These are phyloP conservation scores for Pituophis catenifer DNA, from an alignment of 2,113 vertebrate genomes.

Conservation along the genomic window DNA sequence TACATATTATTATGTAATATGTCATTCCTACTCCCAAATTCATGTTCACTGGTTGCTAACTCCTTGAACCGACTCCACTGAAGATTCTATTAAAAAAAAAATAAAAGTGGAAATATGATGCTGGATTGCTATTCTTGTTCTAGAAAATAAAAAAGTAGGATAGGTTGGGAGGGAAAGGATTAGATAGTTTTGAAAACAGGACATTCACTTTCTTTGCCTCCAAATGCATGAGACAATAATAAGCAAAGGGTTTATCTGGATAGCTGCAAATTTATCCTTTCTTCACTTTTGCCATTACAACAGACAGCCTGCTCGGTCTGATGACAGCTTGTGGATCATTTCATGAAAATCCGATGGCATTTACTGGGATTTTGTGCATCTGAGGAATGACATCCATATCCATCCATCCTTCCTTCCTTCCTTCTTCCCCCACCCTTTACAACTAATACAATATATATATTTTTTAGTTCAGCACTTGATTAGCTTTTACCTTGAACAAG, in stretches of 20 bases:
- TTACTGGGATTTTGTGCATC: not conserved
- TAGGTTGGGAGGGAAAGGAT: not conserved
- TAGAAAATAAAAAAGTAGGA: not conserved
- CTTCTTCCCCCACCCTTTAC: not conserved
- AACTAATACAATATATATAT: not conserved
- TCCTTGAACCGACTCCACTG: not conserved
- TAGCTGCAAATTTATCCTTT: not conserved
- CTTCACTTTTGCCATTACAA: not conserved
- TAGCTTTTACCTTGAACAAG: constrained; percentile 81
- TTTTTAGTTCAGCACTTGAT: rapidly evolving
- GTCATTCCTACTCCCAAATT: not conserved
- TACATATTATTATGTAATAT: not conserved
- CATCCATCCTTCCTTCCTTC: no score
- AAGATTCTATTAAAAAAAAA: not conserved
- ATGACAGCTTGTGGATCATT: not conserved
- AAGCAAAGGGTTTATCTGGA: not conserved
- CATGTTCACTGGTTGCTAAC: not conserved
- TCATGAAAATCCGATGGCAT: not conserved
- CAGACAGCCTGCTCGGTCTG: not conserved
- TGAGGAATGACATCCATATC: not conserved
- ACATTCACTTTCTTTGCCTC: not conserved
- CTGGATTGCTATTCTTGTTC: not conserved
- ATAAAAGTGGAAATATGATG: not conserved
- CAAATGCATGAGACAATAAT: not conserved
- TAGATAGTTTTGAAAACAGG: not conserved